Conservation (phyloP, 2,888 invertebrate genomes). For the Lithophane semibrunnea region DNA sequence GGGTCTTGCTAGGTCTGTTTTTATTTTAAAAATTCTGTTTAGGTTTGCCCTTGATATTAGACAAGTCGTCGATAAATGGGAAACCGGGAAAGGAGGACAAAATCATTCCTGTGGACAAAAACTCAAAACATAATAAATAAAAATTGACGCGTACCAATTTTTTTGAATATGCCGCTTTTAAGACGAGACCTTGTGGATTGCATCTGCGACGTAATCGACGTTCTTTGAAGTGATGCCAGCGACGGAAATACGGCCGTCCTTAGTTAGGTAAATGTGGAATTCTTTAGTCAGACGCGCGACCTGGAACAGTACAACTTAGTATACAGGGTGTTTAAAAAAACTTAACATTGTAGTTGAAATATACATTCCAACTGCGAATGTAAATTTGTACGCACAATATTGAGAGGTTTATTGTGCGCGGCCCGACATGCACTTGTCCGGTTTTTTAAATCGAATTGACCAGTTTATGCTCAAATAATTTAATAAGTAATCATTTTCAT, state of each 20-base stretch:
- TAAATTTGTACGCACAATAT: too few species aligned
- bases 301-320: constrained; percentile 85
- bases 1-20: background rate
- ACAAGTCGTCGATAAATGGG: background rate
- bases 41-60: background rate
- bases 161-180: constrained; percentile 77
- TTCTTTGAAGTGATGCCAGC: constrained; percentile 99
- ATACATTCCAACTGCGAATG: too few species aligned
- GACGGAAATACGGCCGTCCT: constrained; percentile 99
- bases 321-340: background rate
- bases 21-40: background rate
- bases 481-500: too few species aligned
- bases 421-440: too few species aligned
- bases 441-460: too few species aligned
- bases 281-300: constrained; percentile 96
- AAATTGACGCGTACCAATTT: constrained; percentile 34
- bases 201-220: constrained; percentile 97
- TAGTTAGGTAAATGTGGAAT: constrained; percentile 98
- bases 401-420: too few species aligned
- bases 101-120: background rate
- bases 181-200: constrained; percentile 96
- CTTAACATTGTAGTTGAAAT: too few species aligned
- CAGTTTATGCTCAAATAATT: too few species aligned
- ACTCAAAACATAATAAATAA: background rate
- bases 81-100: background rate